phyloP scores from a whole-genome alignment of 2,113 vertebrate species.

The Larimichthys polyactis region DNA sequence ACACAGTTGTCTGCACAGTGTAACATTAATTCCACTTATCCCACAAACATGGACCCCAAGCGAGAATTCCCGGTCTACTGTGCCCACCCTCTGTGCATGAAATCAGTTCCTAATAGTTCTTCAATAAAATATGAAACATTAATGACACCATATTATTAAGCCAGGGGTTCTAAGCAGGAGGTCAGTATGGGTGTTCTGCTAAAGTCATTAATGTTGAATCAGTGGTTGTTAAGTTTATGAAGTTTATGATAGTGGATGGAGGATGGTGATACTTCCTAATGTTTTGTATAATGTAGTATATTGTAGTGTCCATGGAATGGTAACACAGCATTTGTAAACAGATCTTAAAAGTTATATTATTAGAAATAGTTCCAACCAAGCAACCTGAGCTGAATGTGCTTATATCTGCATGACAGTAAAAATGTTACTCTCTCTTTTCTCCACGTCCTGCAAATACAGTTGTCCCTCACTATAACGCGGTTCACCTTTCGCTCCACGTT shows the following conservation, averaged over 20 bases:
- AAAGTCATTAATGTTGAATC: neutral
- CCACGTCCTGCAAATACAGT: too few relatives aligned
- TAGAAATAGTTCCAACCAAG: too few relatives aligned
- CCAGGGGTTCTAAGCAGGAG: neutral
- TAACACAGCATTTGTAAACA: neutral
- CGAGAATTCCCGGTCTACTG: slow-evolving; percentile 10
- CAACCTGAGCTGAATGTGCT: too few relatives aligned
- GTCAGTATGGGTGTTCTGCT: neutral
- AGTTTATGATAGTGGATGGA: neutral
- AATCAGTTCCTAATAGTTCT: neutral
- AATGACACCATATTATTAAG: slow-evolving; percentile 28
- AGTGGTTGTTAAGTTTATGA: too few relatives aligned
- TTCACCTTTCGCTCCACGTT: too few relatives aligned
- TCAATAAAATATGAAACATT: slow-evolving; percentile 23
- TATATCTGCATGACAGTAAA: too few relatives aligned
- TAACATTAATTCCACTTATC: slow-evolving; percentile 14
- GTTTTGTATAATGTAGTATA: neutral
- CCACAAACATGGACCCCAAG: slow-evolving; percentile 26
- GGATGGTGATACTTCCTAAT: neutral
- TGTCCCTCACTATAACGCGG: too few relatives aligned
- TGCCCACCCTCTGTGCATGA: slow-evolving; percentile 22
- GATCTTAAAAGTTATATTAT: too few relatives aligned
- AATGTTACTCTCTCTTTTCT: too few relatives aligned
- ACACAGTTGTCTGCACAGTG: slow-evolving; percentile 1
- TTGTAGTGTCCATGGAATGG: neutral